These are phyloP conservation scores for Gastrophryne carolinensis DNA, from an alignment of 2,797 vertebrate species.

Conservation along the genomic window DNA sequence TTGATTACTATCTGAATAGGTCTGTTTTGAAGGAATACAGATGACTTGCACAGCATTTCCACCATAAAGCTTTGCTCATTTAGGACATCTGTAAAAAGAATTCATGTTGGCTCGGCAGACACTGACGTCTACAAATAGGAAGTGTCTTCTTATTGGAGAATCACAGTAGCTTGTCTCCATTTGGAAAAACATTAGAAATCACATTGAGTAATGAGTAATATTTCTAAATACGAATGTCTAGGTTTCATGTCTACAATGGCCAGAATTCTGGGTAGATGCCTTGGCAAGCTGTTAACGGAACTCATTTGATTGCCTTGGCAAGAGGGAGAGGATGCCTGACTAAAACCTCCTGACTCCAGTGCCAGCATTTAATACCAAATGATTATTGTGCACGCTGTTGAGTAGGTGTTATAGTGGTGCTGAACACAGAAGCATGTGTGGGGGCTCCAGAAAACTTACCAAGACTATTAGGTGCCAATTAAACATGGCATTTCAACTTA, in stretches of 20 bases:
- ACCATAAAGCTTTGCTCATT: conserved; percentile 59
- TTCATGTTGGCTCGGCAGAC: conserved; percentile 68
- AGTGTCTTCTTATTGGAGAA: conserved; percentile 69
- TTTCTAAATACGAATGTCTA: conserved; percentile 57
- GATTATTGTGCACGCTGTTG: conserved; percentile 53
- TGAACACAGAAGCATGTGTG: conserved; percentile 50
- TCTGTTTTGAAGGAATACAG: conserved; percentile 20
- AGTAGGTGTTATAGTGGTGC: conserved; percentile 39
- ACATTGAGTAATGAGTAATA: conserved; percentile 53
- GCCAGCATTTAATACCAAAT: conserved; percentile 59
- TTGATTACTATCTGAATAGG: conserved; percentile 36
- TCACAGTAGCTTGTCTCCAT: conserved; percentile 50
- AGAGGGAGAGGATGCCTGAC: conserved; percentile 56
- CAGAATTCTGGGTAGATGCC: conserved; percentile 58
- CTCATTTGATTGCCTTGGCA: conserved; percentile 70
- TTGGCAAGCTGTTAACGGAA: conserved; percentile 66
- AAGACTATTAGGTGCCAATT: conserved; percentile 57
- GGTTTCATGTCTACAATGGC: conserved; percentile 56
- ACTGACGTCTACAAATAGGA: conserved; percentile 64
- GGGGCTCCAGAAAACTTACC: conserved; percentile 58
- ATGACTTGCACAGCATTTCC: conserved; percentile 53
- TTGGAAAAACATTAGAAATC: conserved; percentile 60
- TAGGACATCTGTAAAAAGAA: conserved; percentile 55
- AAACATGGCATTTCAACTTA: conserved; percentile 43
- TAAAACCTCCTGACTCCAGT: conserved; percentile 52